Evolutionary conservation across 2,797 vertebrate species (phyloP).

Genomic region (Eulemur mongoz): DNA sequence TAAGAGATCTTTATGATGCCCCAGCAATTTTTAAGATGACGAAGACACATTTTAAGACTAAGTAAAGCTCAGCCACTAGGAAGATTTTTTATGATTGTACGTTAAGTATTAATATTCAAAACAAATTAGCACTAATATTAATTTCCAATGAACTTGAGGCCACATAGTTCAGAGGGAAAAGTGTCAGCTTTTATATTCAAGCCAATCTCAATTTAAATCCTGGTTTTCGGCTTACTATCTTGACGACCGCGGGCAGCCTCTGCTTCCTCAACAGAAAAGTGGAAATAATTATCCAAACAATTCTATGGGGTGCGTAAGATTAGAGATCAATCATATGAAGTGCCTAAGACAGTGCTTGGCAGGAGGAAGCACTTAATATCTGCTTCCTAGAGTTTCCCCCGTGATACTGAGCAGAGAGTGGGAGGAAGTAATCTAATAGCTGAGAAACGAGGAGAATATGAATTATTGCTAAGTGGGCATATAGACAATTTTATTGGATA

Average conservation of each 20-base stretch:
- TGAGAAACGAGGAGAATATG: background rate
- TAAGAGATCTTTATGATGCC: background rate
- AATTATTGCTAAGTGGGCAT: background rate
- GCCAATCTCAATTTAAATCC: background rate
- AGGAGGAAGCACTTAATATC: background rate
- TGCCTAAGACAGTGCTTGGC: background rate
- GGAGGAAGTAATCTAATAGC: background rate
- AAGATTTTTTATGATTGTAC: background rate
- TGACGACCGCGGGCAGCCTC: background rate
- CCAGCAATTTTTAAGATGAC: background rate
- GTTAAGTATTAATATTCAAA: background rate
- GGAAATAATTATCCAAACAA: background rate
- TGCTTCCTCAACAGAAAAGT: background rate
- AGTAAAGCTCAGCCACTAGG: background rate
- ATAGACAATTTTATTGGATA: background rate
- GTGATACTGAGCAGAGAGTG: background rate
- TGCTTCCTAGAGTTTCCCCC: background rate
- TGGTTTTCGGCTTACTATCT: background rate
- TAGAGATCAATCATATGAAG: background rate
- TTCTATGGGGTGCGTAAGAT: background rate
- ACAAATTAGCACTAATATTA: slow-evolving; percentile 17
- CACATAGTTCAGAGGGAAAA: background rate
- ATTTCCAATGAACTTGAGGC: background rate
- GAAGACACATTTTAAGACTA: background rate
- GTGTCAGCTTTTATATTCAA: background rate